Evolutionary conservation across 2,113 vertebrate genomes (phyloP).

Genomic region (Cygnus buccinator): DNA sequence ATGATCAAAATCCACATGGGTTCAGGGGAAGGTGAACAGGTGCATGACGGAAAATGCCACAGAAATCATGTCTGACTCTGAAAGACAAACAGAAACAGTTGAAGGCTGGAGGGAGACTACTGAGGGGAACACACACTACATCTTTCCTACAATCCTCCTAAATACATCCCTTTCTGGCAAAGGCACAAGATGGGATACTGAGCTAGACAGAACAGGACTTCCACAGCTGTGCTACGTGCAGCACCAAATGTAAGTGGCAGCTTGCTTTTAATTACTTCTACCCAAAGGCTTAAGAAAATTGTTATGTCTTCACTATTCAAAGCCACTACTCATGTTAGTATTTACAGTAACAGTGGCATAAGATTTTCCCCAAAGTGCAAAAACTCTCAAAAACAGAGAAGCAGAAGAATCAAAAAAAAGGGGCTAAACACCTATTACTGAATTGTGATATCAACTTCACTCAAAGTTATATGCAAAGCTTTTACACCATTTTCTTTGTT

Average conservation of each 20-base stretch:
- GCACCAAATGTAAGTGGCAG: neutral
- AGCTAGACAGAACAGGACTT: neutral
- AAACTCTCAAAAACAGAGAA: neutral
- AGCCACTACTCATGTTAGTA: neutral
- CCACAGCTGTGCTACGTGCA: neutral
- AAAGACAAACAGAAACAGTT: neutral
- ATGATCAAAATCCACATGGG: neutral
- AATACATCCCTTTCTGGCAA: fast-evolving
- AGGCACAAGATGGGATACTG: neutral
- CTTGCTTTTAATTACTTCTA: neutral
- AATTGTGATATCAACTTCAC: neutral
- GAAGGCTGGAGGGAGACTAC: neutral
- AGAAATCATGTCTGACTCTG: neutral
- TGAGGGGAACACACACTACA: neutral
- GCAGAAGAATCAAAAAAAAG: neutral
- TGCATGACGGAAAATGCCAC: neutral
- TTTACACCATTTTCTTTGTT: neutral
- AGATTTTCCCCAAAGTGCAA: neutral
- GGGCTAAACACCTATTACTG: neutral
- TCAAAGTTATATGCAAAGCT: neutral
- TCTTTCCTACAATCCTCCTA: neutral
- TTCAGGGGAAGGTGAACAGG: neutral
- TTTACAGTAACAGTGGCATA: neutral
- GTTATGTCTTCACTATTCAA: neutral
- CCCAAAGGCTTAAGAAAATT: neutral